Evolutionary conservation across 2,797 vertebrate species (phyloP), one percentile per base, ranked within the genome.

Genomic region (Mareca strepera): DNA sequence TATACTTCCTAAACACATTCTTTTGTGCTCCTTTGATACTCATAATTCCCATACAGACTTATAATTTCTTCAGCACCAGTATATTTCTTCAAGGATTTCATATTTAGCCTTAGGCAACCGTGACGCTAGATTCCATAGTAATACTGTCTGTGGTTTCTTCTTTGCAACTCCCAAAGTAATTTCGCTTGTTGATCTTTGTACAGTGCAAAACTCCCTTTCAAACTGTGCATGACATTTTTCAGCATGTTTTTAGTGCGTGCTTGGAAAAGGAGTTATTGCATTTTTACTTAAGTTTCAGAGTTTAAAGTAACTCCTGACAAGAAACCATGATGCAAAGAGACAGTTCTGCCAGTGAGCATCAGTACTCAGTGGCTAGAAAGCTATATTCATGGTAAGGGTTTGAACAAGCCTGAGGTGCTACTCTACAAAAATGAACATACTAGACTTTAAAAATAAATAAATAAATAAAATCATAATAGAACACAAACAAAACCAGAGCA

Each of bases 201-300:
- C 0, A 0, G 53, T 81, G 52, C 84, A 93, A 44, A 95, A 41
- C 22, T n/a, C 35, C 67, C 35, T 83, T 95, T 94, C 68, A 84
- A 82, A 46, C 26, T 55, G 23, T 31, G 52, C 11, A 25, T 39
- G 28, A 73, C 20, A 48, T 69, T 88, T 93, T 88, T 68, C 70
- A 60, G 39, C 50, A 17, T 4, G 37, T 18, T 58, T 64, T 80
- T 11, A 26, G 60, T 64, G 46, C 28, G 73, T 88, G 55, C 76
- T 80, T 66, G 73, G 66, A 76, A 90, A 70, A 26, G 13, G 55
- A 73, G 17, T 63, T 43, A 43, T 50, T 78, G 43, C 35, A 55
- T 87, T 95, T 97, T 86, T 58, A 89, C 37, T 89, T 33, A 80
- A 86, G 58, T 52, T 66, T 88, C 46, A 74, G 37, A 62, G 52